Conservation (phyloP, 1,140 invertebrate genomes). For the Caerostris extrusa region DNA sequence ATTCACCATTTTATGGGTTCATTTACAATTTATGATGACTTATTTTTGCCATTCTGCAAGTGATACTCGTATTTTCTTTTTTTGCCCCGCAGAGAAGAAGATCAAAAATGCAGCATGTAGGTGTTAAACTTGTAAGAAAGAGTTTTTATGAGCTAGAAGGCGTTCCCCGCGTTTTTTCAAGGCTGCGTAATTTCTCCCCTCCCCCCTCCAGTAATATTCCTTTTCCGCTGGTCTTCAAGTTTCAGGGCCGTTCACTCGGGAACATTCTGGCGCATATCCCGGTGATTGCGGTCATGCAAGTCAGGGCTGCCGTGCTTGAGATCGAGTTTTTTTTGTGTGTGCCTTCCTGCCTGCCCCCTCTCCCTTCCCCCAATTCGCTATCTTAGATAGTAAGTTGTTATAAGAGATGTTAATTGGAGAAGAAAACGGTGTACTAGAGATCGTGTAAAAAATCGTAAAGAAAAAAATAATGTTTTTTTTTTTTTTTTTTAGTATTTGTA, state of each 20-base stretch:
- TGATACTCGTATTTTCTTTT: too few relatives aligned
- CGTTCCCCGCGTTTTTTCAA: neutral
- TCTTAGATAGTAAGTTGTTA: neutral
- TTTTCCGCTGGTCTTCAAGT: constrained; percentile 26
- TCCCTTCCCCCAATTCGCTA: neutral
- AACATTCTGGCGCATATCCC: constrained; percentile 17
- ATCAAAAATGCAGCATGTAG: neutral
- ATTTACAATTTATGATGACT: too few relatives aligned
- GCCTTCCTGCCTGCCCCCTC: neutral
- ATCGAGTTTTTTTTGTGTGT: neutral
- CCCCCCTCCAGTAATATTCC: constrained; percentile 15
- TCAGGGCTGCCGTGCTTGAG: neutral
- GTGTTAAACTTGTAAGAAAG: constrained; percentile 1
- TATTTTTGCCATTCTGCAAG: too few relatives aligned
- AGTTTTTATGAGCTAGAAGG: neutral
- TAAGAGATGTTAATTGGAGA: neutral
- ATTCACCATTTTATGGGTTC: too few relatives aligned
- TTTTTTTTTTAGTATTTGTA: too few relatives aligned
- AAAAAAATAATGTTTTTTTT: too few relatives aligned
- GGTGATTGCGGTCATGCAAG: neutral
- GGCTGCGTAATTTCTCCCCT: neutral
- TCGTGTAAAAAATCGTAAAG: too few relatives aligned
- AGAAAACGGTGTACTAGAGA: neutral
- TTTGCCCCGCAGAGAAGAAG: too few relatives aligned
- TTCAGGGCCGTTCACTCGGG: neutral